phyloP scores from a whole-genome alignment of 2,113 vertebrate species.

The Atrichornis clamosus region DNA sequence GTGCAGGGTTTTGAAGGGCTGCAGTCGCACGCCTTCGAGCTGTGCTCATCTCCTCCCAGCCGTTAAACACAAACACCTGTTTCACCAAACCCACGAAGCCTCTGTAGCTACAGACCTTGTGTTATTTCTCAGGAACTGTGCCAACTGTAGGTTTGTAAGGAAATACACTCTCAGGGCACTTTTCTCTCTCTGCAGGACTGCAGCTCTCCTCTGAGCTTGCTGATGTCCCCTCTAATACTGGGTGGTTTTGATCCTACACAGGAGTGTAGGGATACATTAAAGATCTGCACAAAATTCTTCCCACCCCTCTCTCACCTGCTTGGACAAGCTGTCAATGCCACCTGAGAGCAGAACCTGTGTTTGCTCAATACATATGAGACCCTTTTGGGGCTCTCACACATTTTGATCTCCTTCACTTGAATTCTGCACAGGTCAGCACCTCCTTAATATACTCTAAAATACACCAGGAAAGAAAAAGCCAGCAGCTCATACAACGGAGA shows the following conservation, averaged over 20 bases:
- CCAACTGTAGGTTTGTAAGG: background rate
- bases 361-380: background rate
- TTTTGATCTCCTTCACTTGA: background rate
- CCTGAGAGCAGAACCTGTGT: accelerated
- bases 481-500: background rate
- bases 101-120: background rate
- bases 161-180: background rate
- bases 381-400: background rate
- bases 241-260: background rate
- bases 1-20: background rate
- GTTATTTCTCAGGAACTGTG: background rate
- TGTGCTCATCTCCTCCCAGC: background rate
- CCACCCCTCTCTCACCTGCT: background rate
- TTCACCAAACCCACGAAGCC: background rate
- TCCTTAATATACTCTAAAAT: background rate
- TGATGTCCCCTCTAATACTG: background rate
- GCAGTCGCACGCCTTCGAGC: background rate
- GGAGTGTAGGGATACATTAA: background rate
- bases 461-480: background rate
- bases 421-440: background rate
- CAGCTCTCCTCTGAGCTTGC: background rate
- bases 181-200: background rate
- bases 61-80: background rate
- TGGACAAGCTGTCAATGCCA: accelerated
- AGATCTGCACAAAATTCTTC: background rate